A percentile compares a stretch with the other conserved stretches of the same genome.
Evolutionary conservation across 2,888 invertebrate species (phyloP).

Genomic region (Trachelus troglodyta): DNA sequence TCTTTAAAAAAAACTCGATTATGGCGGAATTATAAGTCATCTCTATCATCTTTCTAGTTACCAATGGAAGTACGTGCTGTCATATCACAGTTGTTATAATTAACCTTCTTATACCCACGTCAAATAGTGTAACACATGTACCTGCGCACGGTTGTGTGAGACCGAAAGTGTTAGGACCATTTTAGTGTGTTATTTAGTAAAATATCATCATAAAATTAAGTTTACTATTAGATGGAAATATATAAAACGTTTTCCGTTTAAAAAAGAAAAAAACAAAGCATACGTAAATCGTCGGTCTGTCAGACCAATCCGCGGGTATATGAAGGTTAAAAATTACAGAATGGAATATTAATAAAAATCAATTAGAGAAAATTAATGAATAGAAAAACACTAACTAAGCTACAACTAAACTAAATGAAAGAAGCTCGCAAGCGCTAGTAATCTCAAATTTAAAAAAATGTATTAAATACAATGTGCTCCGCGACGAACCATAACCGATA

Average conservation of each 20-base stretch:
- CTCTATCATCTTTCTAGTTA: neutral
- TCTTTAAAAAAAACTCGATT: neutral
- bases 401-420: neutral
- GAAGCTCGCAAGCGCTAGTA: neutral
- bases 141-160: too few relatives aligned
- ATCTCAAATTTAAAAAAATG: neutral
- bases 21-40: neutral
- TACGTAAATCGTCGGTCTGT: too few relatives aligned
- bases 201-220: too few relatives aligned
- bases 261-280: too few relatives aligned
- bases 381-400: neutral
- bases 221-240: too few relatives aligned
- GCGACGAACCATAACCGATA: slow-evolving; percentile 33
- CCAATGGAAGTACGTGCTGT: neutral
- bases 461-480: neutral
- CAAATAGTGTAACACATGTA: too few relatives aligned
- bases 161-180: too few relatives aligned
- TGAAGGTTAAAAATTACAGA: neutral
- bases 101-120: neutral
- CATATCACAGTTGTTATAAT: neutral
- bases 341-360: neutral
- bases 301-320: too few relatives aligned
- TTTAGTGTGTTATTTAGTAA: too few relatives aligned
- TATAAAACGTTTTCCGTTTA: too few relatives aligned
- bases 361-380: neutral